phyloP scores from a whole-genome alignment of 1,140 invertebrate genomes.

The Popillia japonica region DNA sequence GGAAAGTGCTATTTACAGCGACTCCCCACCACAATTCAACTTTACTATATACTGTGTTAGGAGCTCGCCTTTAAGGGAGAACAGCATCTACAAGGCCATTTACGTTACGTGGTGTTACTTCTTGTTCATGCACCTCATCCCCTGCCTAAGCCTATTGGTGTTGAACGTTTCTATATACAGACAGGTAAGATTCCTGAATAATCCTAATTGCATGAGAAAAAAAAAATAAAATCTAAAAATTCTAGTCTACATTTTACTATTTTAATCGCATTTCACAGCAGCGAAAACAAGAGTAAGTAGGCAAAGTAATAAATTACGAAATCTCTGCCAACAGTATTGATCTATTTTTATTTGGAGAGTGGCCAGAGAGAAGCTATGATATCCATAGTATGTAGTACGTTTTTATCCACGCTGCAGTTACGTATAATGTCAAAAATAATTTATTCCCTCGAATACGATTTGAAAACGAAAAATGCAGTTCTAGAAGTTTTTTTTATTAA shows the following conservation, averaged over 20 bases:
- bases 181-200: slow-evolving; percentile 72
- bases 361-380: not conserved
- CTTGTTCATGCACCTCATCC: slow-evolving; percentile 90
- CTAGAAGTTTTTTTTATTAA: no score
- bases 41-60: slow-evolving; percentile 75
- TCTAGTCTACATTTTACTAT: no score
- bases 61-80: slow-evolving; percentile 74
- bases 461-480: no score
- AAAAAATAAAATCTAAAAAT: no score
- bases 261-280: not conserved
- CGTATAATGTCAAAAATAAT: no score
- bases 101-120: slow-evolving; percentile 95
- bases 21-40: slow-evolving; percentile 64
- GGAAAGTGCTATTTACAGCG: slow-evolving; percentile 67
- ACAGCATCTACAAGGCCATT: slow-evolving; percentile 79
- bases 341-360: not conserved
- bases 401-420: no score
- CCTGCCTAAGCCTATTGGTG: slow-evolving; percentile 83
- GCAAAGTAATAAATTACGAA: not conserved
- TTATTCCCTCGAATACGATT: no score
- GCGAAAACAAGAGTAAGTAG: not conserved
- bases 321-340: not conserved
- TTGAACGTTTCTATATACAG: slow-evolving; percentile 91
- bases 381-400: no score
- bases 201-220: no score